These are phyloP conservation scores for Oxyteleia sp. DNA, from an alignment of 2,888 invertebrate genomes.

Conservation along the genomic window DNA sequence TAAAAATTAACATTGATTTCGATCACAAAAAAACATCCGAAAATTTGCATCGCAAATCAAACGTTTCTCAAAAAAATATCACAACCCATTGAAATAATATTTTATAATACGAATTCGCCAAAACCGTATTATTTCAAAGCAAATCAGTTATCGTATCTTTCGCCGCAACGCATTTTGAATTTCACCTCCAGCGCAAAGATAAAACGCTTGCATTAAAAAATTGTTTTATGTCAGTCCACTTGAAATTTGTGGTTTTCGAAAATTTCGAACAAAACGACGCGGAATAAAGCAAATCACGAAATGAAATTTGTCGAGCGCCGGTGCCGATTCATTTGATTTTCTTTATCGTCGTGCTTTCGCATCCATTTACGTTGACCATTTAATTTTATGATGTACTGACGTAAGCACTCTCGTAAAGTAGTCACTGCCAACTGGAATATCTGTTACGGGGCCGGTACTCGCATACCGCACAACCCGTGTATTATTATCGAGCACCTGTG, in stretches of 20 bases:
- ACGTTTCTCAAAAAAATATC: too few relatives aligned
- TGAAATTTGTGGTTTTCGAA: too few relatives aligned
- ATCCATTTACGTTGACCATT: slow-evolving; percentile 32
- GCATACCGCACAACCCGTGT: slow-evolving; percentile 46
- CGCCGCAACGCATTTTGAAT: slow-evolving; percentile 1
- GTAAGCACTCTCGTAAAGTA: slow-evolving; percentile 58
- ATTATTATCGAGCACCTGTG: slow-evolving; percentile 63
- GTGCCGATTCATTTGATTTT: slow-evolving; percentile 10
- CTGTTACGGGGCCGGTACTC: slow-evolving; percentile 58
- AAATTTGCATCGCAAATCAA: too few relatives aligned
- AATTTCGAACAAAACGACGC: too few relatives aligned
- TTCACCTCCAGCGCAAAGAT: neutral
- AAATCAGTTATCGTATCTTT: slow-evolving; percentile 6
- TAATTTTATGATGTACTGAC: slow-evolving; percentile 49
- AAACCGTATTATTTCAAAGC: neutral
- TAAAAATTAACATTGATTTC: too few relatives aligned
- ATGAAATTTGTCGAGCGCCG: too few relatives aligned
- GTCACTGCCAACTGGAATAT: slow-evolving; percentile 53
- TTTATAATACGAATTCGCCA: neutral
- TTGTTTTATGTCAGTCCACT: neutral
- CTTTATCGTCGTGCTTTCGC: slow-evolving; percentile 9
- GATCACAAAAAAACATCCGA: too few relatives aligned
- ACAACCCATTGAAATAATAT: too few relatives aligned
- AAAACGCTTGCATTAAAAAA: neutral
- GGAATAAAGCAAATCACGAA: too few relatives aligned